These are phyloP conservation scores for Saxidomus purpurata DNA, from an alignment of 1,140 invertebrate species.

Conservation along the genomic window DNA sequence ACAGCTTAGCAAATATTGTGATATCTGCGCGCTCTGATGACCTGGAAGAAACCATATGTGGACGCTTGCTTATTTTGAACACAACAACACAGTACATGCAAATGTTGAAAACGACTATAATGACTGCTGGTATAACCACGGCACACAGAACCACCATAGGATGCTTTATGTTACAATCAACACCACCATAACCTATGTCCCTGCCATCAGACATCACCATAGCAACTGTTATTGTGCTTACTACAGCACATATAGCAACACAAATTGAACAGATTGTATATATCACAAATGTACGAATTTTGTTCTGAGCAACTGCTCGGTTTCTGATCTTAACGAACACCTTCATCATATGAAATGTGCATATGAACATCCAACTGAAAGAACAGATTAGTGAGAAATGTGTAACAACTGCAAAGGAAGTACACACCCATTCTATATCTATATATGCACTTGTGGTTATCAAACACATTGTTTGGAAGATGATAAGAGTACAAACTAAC, in stretches of 20 bases:
- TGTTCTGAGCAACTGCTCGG: neutral
- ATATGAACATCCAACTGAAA: neutral
- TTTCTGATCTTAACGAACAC: neutral
- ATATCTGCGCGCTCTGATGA: neutral
- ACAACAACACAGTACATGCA: conserved; percentile 37
- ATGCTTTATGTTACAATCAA: conserved; percentile 1
- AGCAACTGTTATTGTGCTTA: neutral
- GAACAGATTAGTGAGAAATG: neutral
- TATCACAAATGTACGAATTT: neutral
- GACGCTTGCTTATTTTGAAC: neutral
- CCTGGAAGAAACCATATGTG: neutral
- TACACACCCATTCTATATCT: neutral
- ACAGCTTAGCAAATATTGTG: neutral
- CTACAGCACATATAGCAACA: no score
- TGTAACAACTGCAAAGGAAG: neutral
- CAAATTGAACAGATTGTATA: no score
- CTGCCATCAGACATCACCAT: neutral
- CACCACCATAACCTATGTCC: conserved; percentile 9
- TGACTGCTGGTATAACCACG: neutral
- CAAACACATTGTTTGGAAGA: neutral
- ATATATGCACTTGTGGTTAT: neutral
- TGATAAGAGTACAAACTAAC: neutral
- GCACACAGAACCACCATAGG: neutral
- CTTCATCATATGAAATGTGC: neutral
- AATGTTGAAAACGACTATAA: conserved; percentile 9